These are phyloP conservation scores for Cheiracanthium punctorium DNA, from an alignment of 2,888 invertebrate genomes.

Conservation along the genomic window DNA sequence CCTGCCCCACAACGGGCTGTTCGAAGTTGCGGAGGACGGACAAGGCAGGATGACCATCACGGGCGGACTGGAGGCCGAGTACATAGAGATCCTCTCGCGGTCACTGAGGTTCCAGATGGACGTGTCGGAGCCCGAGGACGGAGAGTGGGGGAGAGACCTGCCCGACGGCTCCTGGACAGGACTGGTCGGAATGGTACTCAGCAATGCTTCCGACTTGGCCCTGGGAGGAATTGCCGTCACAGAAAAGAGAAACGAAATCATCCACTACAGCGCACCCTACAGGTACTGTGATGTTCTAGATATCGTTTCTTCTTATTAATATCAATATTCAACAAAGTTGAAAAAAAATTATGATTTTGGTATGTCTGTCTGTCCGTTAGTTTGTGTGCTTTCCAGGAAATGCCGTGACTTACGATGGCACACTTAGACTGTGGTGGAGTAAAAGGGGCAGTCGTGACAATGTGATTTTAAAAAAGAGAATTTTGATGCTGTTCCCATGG, in stretches of 20 bases:
- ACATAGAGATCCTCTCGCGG: background rate
- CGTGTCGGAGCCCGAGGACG: background rate
- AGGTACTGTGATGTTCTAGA: no score
- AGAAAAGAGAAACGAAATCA: background rate
- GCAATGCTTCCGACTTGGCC: background rate
- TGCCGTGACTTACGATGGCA: no score
- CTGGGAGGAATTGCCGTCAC: background rate
- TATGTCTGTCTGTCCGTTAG: no score
- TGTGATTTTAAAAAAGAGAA: no score
- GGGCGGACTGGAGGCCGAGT: background rate
- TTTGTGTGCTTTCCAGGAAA: no score
- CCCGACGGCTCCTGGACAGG: background rate
- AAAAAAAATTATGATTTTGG: no score
- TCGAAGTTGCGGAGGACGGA: background rate
- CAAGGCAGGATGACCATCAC: background rate
- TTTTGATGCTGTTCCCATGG: no score
- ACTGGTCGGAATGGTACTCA: background rate
- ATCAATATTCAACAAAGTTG: no score
- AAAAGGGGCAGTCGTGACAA: no score
- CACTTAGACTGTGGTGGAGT: no score
- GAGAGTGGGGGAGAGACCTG: background rate
- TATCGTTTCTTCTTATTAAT: no score
- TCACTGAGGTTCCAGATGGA: background rate
- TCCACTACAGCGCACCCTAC: background rate
- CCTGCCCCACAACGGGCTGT: background rate